phyloP scores from a whole-genome alignment of 2,113 vertebrate genomes.

The Apodemus sylvaticus region DNA sequence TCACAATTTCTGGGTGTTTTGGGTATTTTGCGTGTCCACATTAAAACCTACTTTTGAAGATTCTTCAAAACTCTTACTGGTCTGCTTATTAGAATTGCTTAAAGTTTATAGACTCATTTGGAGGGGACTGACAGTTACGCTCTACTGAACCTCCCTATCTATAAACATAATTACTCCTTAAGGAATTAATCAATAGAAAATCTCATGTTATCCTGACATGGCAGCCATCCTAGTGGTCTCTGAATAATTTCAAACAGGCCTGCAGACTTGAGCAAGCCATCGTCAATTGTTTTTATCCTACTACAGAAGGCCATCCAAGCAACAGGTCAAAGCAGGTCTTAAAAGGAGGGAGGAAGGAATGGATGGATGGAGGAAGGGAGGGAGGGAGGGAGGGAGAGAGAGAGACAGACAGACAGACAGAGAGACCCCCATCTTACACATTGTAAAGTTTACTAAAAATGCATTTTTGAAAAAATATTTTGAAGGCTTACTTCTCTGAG shows the following conservation, averaged over 20 bases:
- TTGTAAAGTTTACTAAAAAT: not conserved
- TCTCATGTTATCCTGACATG: not conserved
- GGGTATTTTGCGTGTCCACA: not conserved
- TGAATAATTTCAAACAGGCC: not conserved
- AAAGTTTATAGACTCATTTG: not conserved
- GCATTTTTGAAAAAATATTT: constrained; percentile 24
- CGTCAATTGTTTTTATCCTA: not conserved
- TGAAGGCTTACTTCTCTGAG: not conserved
- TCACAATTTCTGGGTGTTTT: not conserved
- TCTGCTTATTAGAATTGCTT: not conserved
- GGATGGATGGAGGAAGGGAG: not conserved
- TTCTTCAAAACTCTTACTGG: constrained; percentile 11
- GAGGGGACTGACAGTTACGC: not conserved
- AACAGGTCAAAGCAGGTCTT: not conserved
- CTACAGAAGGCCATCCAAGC: not conserved
- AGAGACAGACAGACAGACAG: too few species aligned
- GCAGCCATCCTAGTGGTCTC: not conserved
- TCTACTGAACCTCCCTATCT: not conserved
- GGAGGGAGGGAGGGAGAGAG: not conserved
- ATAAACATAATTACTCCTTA: not conserved
- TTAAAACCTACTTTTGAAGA: not conserved
- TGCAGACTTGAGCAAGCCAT: not conserved
- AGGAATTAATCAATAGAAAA: not conserved
- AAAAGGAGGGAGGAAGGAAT: not conserved
- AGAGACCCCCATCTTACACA: not conserved